These are phyloP conservation scores for Nomada fucata DNA, from an alignment of 2,888 invertebrate species.

Conservation along the genomic window DNA sequence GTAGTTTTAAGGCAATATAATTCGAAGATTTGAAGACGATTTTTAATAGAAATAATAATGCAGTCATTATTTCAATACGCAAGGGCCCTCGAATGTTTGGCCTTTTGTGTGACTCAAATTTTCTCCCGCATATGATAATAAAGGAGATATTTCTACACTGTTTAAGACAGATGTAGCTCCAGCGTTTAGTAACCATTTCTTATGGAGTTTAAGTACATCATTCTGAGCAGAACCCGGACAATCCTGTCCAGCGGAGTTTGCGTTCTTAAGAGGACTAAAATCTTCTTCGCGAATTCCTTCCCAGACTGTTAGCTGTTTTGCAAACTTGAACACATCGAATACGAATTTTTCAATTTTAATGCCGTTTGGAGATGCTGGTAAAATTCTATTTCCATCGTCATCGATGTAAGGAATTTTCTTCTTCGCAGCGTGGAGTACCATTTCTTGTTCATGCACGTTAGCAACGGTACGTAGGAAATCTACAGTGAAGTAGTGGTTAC, in stretches of 20 bases:
- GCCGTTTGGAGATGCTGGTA: conserved; percentile 95
- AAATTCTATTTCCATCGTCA: conserved; percentile 88
- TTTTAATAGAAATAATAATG: not conserved
- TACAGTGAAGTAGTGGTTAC: conserved; percentile 98
- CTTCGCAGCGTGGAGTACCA: conserved; percentile 97
- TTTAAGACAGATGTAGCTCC: conserved; percentile 90
- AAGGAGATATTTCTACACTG: conserved; percentile 95
- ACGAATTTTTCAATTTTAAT: conserved; percentile 99
- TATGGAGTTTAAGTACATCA: conserved; percentile 91
- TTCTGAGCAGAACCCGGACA: conserved; percentile 94
- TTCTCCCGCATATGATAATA: conserved; percentile 96
- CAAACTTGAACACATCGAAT: conserved; percentile 98
- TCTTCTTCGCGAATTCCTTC: conserved; percentile 96
- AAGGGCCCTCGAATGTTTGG: conserved; percentile 89
- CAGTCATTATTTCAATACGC: conserved; percentile 63
- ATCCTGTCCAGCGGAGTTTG: conserved; percentile 94
- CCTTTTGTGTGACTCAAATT: conserved; percentile 88
- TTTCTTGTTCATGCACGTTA: conserved; percentile 88
- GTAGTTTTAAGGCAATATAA: not conserved
- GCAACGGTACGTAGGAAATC: conserved; percentile 93
- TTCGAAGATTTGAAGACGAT: not conserved
- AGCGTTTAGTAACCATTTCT: conserved; percentile 91
- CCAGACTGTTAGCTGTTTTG: conserved; percentile 95
- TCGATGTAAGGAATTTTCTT: conserved; percentile 97
- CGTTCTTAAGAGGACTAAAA: conserved; percentile 98